Evolutionary conservation across 2,888 invertebrate genomes (phyloP).

Genomic region (Fragum whitleyi): DNA sequence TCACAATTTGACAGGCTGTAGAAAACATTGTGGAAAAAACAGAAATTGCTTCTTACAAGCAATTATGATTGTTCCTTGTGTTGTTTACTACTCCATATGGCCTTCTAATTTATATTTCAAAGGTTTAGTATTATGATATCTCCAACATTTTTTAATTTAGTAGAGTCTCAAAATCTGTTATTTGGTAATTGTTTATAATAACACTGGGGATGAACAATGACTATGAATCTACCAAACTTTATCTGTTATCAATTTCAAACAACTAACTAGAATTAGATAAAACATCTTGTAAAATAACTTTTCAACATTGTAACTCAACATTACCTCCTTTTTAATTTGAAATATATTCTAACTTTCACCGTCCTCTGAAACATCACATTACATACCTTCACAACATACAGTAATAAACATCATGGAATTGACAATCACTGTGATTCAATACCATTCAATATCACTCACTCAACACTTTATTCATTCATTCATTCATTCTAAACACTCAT

Average conservation of each 20-base stretch:
- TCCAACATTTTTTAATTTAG: not conserved
- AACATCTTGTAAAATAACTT: not conserved
- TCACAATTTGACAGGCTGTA: no score
- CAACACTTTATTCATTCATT: no score
- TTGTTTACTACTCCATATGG: no score
- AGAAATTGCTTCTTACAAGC: no score
- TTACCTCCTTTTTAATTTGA: not conserved
- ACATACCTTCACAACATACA: no score
- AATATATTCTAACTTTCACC: not conserved
- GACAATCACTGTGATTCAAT: no score
- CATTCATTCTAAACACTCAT: no score
- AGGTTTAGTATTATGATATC: not conserved
- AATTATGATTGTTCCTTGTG: no score
- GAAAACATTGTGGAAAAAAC: no score
- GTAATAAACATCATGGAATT: no score
- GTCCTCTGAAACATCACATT: not conserved
- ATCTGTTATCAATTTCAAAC: conserved; percentile 8
- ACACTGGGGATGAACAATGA: not conserved
- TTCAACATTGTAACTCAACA: not conserved
- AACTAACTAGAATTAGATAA: conserved; percentile 18
- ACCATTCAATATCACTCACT: no score
- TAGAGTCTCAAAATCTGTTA: not conserved
- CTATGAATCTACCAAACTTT: not conserved
- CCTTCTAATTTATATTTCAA: no score
- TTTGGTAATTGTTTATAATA: not conserved